Evolutionary conservation across 2,888 invertebrate genomes (phyloP), one percentile per base, ranked within the genome.

Genomic region (Lordiphosa andalusiaca): DNA sequence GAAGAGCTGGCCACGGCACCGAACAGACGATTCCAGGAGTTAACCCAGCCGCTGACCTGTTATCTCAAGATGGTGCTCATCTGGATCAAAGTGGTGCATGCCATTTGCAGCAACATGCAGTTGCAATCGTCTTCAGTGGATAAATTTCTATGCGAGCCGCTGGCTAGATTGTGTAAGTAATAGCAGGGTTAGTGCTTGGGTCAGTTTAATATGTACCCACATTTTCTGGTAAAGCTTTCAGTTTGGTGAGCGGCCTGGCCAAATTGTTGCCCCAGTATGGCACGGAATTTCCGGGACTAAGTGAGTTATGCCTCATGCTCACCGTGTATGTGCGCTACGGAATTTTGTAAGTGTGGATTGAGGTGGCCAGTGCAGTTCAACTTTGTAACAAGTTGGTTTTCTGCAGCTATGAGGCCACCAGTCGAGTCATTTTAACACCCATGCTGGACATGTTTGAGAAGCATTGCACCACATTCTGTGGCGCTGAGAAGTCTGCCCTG

Each of bases 391-490:
- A 39, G 6, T 12, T 12, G 2, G 6, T 21, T 4, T 6, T 6
- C 39, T n/a, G 4, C 33, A 77, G 76, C 39, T 77, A 50, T 19
- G 21, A 60, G 33, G 50, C 49, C 12, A 67, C 69, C 7, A 64
- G 55, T 36, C 4, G 49, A 2, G 10, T 40, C 5, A 37, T 82
- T 5, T 12, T 84, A 16, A 5, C 13, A 6, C 62, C 75, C 4
- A 77, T 77, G 78, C 38, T 77, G 13, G 42, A 53, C 4, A 68
- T 84, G 0, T 82, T 77, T 13, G 13, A 19, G 2, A 30, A 58
- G 9, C 39, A 77, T 41, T 69, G 23, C 39, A 16, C 35, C 9
- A 38, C 62, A 2, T 77, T 77, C 6, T 66, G 65, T 6, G 69
- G 53, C 2, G 6, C 38, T 12, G 41, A 42, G 6, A 57, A 42